A percentile compares a stretch with the other conserved stretches of the same genome.
Evolutionary conservation across 35 echinoderm and acorn worm species (phyloP).

Genomic region (Holothuria glaberrima): DNA sequence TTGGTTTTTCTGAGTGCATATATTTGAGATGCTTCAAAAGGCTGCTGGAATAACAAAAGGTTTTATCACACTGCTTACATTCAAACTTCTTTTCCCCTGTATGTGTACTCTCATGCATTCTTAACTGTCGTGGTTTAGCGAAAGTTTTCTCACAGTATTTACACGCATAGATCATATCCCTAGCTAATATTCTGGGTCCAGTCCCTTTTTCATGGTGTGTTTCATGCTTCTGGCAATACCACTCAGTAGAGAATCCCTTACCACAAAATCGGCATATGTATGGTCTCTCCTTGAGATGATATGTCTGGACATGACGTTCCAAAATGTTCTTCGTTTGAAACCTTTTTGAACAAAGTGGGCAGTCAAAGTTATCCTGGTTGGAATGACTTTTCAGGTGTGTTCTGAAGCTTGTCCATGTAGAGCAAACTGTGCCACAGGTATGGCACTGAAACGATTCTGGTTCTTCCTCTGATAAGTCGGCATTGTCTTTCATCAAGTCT

Average conservation of each 20-base stretch:
- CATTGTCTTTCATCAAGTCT: constrained; percentile 15
- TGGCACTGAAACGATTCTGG: constrained; percentile 39
- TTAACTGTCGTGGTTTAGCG: not conserved
- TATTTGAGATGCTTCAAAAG: constrained; percentile 54
- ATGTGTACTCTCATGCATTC: constrained; percentile 60
- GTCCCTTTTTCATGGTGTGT: constrained; percentile 28
- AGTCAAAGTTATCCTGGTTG: not conserved
- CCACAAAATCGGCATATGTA: constrained; percentile 59
- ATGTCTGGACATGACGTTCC: constrained; percentile 40
- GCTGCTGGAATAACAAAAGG: constrained; percentile 5
- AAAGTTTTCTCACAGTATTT: constrained; percentile 54
- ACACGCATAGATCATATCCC: constrained; percentile 48
- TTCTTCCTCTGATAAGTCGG: constrained; percentile 2
- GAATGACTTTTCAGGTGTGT: constrained; percentile 55
- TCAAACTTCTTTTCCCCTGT: constrained; percentile 63
- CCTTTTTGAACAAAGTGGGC: constrained; percentile 23
- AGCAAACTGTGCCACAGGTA: constrained; percentile 18
- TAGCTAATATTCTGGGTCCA: constrained; percentile 20
- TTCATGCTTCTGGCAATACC: constrained; percentile 36
- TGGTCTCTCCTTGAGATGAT: constrained; percentile 53
- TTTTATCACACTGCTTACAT: constrained; percentile 53
- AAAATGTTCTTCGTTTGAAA: constrained; percentile 47
- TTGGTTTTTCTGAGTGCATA: constrained; percentile 41
- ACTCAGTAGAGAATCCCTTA: constrained; percentile 58
- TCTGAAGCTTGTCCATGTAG: constrained; percentile 24